Evolutionary conservation across 2,113 vertebrate species (phyloP), one percentile per base, ranked within the genome.

Genomic region (Zeus faber): DNA sequence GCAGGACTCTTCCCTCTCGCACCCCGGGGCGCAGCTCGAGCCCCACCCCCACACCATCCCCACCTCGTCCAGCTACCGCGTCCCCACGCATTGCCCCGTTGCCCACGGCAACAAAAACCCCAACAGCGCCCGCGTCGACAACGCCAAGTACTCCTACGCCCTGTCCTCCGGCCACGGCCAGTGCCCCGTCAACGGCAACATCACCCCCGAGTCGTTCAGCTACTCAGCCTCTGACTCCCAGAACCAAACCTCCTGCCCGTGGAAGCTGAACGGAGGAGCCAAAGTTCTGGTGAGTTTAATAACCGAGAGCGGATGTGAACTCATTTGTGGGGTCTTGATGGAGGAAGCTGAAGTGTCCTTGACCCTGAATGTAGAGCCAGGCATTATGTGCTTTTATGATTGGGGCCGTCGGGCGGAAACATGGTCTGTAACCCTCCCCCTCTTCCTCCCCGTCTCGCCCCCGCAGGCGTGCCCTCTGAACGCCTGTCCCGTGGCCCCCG

Each of bases 211-310:
- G 35, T 3, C 70, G 1, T 21, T 46, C 74, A 81, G 70, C 39
- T 1, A 20, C 31, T n/a, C 46, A 31, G n/a, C 46, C 54, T 56
- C 21, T 3, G 65, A 76, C 3, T 65, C 74, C 52, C 78, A 76
- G 40, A 79, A 76, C 55, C 84, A 82, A 54, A 72, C 69, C 2
- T 66, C 81, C 16, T 90, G 90, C 25, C 88, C 90, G 5, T 90
- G 89, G 85, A 90, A 87, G 74, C 52, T 88, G 35, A 77, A 70
- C 0, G 76, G 81, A 43, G 86, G 89, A 37, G 77, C 86, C 64
- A 91, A 91, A 87, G 88, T 91, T 2, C 81, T 91, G 86, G 90
- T 91, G 50, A 89, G 89, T 35, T n/a, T n/a, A n/a, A n/a, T n/a
- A n/a, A 2, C 20, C 40, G 1, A 16, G 23, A 16, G 33, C 8